A percentile compares a stretch with the other conserved stretches of the same genome.
These are phyloP conservation scores for Bugulina stolonifera DNA, from an alignment of 2,888 invertebrate genomes.

Conservation along the genomic window DNA sequence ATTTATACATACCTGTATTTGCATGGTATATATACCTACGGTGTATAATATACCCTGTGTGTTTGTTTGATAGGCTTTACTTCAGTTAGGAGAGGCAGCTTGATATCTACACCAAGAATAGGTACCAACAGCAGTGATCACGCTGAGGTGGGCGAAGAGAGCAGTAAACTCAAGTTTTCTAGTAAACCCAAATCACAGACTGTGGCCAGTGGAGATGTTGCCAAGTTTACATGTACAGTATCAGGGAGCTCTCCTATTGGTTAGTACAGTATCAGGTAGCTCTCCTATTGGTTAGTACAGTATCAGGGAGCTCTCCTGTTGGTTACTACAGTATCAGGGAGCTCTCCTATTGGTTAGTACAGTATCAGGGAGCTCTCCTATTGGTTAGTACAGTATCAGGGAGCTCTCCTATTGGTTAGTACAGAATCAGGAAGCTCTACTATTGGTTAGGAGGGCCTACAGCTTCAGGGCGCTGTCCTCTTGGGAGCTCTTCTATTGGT, in stretches of 20 bases:
- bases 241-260: slow-evolving; percentile 43
- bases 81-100: too few relatives aligned
- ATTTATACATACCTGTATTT: too few relatives aligned
- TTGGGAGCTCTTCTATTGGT: too few relatives aligned
- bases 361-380: slow-evolving; percentile 42
- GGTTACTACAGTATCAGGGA: slow-evolving; percentile 41
- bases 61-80: too few relatives aligned
- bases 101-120: too few relatives aligned
- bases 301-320: slow-evolving; percentile 42
- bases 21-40: too few relatives aligned
- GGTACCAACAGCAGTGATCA: too few relatives aligned
- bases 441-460: too few relatives aligned
- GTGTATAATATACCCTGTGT: too few relatives aligned
- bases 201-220: slow-evolving; percentile 43
- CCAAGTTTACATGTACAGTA: slow-evolving; percentile 41
- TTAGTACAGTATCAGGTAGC: too few relatives aligned
- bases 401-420: slow-evolving; percentile 40
- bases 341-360: slow-evolving; percentile 40
- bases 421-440: slow-evolving; percentile 42
- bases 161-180: neutral
- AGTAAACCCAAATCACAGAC: slow-evolving; percentile 27
- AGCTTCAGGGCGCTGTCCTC: too few relatives aligned
- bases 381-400: slow-evolving; percentile 43
- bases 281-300: too few relatives aligned
- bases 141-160: slow-evolving; percentile 1